These are phyloP conservation scores for Escarpia spicata DNA, from an alignment of 2,888 invertebrate genomes.

Conservation along the genomic window DNA sequence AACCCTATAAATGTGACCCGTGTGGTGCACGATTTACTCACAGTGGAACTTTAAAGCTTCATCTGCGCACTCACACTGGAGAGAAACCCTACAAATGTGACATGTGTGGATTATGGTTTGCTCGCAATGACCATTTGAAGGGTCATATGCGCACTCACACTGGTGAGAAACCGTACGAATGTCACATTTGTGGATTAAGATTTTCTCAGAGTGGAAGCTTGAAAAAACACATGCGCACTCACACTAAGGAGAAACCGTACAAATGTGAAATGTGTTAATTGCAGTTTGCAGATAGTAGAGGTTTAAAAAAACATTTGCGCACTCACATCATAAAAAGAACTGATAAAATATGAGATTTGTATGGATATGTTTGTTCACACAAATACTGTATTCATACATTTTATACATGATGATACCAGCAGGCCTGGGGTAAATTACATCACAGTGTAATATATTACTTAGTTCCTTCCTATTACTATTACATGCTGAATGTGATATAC, in stretches of 20 bases:
- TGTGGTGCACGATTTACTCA: background rate
- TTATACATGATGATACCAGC: too few species aligned
- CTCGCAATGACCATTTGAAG: too few species aligned
- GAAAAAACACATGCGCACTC: background rate
- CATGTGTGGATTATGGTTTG: too few species aligned
- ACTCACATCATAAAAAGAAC: background rate
- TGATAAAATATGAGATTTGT: background rate
- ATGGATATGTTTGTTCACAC: too few species aligned
- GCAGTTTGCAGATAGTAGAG: background rate
- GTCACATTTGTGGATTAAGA: background rate
- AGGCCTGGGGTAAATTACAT: too few species aligned
- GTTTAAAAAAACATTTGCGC: background rate
- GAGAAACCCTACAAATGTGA: too few species aligned
- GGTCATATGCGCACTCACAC: background rate
- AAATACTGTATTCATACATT: too few species aligned
- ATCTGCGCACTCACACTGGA: too few species aligned
- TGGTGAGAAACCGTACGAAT: background rate
- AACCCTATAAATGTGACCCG: background rate
- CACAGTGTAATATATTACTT: too few species aligned
- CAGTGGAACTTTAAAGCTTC: background rate
- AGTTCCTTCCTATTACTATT: too few species aligned
- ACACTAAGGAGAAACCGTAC: background rate
- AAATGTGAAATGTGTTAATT: background rate
- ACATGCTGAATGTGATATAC: too few species aligned
- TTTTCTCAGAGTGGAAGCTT: background rate